phyloP scores from a whole-genome alignment of 2,113 vertebrate species.

The Triplophysa tibetana region DNA sequence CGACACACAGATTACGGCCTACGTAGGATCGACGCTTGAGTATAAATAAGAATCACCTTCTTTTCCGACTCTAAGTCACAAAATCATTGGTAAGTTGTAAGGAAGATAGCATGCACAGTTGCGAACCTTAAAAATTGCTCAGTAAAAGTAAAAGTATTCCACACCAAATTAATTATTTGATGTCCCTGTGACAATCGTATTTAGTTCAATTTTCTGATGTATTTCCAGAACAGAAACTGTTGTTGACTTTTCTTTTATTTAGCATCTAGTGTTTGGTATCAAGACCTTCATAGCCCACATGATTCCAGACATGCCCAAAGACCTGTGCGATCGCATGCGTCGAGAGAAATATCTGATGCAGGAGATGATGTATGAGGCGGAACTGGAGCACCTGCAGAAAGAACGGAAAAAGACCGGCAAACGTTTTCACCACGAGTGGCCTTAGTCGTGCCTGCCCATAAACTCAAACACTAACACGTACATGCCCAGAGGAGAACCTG shows the following conservation, averaged over 20 bases:
- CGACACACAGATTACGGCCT: no score
- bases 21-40: no score
- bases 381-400: slow-evolving; percentile 92
- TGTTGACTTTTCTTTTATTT: slow-evolving; percentile 48
- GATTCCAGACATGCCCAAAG: slow-evolving; percentile 97
- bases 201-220: no score
- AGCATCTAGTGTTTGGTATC: slow-evolving; percentile 97
- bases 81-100: no score
- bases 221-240: neutral
- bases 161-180: no score
- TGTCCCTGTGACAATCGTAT: no score
- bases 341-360: slow-evolving; percentile 97
- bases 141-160: no score
- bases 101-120: no score
- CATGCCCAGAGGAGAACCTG: slow-evolving; percentile 13
- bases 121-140: no score
- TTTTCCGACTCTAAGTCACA: no score
- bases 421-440: slow-evolving; percentile 97
- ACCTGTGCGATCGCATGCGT: slow-evolving; percentile 92
- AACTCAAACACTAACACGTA: slow-evolving; percentile 21
- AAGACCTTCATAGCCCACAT: slow-evolving; percentile 96
- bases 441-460: slow-evolving; percentile 74
- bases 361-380: slow-evolving; percentile 98
- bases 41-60: no score
- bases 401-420: slow-evolving; percentile 92